phyloP scores from a whole-genome alignment of 2,113 vertebrate species.

The Chloebia gouldiae region DNA sequence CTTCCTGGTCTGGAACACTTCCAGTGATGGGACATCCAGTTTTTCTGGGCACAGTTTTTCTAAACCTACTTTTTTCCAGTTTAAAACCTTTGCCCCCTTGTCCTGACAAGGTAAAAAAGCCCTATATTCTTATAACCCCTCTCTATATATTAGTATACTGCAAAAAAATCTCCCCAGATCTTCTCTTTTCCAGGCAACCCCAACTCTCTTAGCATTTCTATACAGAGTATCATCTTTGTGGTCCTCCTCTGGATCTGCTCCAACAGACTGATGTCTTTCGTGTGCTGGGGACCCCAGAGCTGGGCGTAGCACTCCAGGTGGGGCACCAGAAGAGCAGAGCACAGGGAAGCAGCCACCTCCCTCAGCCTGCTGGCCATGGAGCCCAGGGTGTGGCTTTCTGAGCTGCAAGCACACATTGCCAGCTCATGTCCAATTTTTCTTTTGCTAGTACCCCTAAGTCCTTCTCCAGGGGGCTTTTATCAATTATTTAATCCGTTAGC shows the following conservation, averaged over 20 bases:
- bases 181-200: background rate
- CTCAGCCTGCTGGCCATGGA: background rate
- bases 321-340: accelerated
- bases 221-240: background rate
- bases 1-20: background rate
- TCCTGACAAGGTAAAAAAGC: background rate
- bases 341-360: background rate
- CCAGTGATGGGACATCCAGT: background rate
- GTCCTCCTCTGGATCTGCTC: background rate
- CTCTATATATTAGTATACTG: background rate
- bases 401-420: accelerated
- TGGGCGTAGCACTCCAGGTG: too few species aligned
- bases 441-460: too few species aligned
- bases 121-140: background rate
- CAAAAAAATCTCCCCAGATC: background rate
- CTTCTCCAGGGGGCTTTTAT: accelerated
- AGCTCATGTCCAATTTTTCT: background rate
- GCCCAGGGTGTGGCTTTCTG: background rate
- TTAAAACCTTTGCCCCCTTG: background rate
- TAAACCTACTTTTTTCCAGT: background rate
- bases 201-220: background rate
- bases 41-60: background rate
- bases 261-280: background rate
- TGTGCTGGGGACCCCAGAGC: background rate
- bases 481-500: background rate